phyloP scores from a whole-genome alignment of 2,113 vertebrate species.

The Xerus inauris region DNA sequence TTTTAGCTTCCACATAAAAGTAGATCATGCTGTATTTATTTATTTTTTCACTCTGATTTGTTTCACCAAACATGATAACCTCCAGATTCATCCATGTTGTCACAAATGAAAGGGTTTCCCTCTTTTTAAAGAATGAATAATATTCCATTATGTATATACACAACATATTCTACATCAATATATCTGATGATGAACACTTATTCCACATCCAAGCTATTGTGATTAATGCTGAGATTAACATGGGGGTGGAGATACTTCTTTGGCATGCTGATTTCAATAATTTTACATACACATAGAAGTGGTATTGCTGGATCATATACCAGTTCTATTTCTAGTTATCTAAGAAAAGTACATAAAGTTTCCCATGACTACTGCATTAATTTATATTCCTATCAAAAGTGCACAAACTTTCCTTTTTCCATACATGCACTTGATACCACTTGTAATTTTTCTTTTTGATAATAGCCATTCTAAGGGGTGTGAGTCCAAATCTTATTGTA shows the following conservation, averaged over 20 bases:
- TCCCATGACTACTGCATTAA: too few relatives aligned
- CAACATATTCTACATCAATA: not conserved
- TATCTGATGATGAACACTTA: too few relatives aligned
- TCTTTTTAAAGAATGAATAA: not conserved
- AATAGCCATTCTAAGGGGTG: not conserved
- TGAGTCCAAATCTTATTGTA: not conserved
- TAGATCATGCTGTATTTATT: not conserved
- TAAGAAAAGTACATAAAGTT: not conserved
- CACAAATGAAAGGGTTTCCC: not conserved
- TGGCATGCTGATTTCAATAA: not conserved
- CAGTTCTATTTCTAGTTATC: not conserved
- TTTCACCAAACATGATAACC: not conserved
- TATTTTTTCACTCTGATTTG: not conserved
- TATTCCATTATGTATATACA: not conserved
- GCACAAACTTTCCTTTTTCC: not conserved
- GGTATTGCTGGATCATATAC: not conserved
- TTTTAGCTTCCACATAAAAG: not conserved
- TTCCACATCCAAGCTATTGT: not conserved
- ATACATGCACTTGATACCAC: not conserved
- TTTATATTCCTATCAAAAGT: not conserved
- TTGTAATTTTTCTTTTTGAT: not conserved
- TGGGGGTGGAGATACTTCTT: not conserved
- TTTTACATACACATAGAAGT: not conserved
- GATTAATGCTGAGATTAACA: not conserved
- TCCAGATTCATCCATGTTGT: not conserved